Conservation (phyloP, 1,140 invertebrate species). For the Ephestia elutella region DNA sequence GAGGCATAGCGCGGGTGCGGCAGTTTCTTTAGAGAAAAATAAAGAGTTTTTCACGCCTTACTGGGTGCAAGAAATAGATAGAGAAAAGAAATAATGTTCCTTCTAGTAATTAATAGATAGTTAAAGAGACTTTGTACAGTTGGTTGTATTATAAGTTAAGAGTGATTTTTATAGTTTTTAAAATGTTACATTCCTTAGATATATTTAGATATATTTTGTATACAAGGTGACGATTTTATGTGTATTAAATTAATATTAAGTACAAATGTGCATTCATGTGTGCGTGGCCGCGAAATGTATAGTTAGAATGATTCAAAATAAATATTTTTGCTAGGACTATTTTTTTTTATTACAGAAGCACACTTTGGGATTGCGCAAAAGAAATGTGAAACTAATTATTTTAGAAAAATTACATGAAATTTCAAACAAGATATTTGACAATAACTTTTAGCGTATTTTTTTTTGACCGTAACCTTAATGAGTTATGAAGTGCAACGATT, state of each 20-base stretch:
- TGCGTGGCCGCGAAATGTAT: constrained; percentile 9
- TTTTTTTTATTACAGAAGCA: too few species aligned
- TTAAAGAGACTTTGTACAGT: constrained; percentile 10
- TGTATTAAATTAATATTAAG: constrained; percentile 18
- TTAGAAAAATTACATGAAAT: too few species aligned
- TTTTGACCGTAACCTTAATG: too few species aligned
- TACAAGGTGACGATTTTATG: constrained; percentile 23
- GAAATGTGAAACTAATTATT: too few species aligned
- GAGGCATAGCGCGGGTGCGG: constrained; percentile 55
- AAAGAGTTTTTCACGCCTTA: constrained; percentile 30
- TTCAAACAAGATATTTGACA: too few species aligned
- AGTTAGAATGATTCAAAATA: too few species aligned
- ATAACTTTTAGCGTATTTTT: too few species aligned
- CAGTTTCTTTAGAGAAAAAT: constrained; percentile 54
- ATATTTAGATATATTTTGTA: constrained; percentile 20
- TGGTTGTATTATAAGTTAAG: neutral
- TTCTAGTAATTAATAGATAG: neutral
- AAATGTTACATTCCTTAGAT: constrained; percentile 39
- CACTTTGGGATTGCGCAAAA: too few species aligned
- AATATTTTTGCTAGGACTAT: neutral
- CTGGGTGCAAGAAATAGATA: constrained; percentile 34
- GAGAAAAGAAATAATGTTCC: neutral
- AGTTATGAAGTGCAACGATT: too few species aligned
- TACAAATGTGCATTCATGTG: constrained; percentile 13
- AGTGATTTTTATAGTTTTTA: constrained; percentile 2